Conservation (phyloP, 1,140 invertebrate species). For the Drosophila obscura region DNA sequence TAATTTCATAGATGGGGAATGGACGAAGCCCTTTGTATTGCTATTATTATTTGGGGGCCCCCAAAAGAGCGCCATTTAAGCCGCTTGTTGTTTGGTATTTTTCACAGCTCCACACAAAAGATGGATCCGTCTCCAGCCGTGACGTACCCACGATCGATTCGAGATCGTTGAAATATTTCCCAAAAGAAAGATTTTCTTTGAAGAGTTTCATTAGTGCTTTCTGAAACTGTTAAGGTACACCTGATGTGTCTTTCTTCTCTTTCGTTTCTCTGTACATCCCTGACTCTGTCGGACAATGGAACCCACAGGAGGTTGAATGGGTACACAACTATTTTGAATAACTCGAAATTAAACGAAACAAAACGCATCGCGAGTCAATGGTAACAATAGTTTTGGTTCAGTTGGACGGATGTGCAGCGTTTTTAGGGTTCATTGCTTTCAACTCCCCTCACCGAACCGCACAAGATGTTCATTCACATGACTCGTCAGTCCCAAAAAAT, state of each 20-base stretch:
- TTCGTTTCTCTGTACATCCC: conserved; percentile 10
- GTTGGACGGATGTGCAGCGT: conserved; percentile 65
- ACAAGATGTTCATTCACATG: conserved; percentile 80
- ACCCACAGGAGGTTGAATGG: conserved; percentile 59
- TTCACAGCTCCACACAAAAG: conserved; percentile 77
- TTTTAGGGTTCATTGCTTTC: conserved; percentile 76
- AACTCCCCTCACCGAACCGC: conserved; percentile 45
- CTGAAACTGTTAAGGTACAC: conserved; percentile 43
- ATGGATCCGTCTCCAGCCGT: conserved; percentile 71
- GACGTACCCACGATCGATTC: conserved; percentile 65
- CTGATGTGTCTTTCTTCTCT: conserved; percentile 54
- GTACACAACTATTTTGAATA: conserved; percentile 58
- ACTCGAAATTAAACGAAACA: conserved; percentile 39
- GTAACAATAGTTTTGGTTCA: conserved; percentile 55
- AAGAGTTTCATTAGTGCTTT: conserved; percentile 71
- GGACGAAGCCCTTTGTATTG: conserved; percentile 49
- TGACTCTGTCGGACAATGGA: conserved; percentile 44
- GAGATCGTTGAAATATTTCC: conserved; percentile 58
- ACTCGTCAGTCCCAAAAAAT: conserved; percentile 64
- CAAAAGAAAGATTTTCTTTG: conserved; percentile 58
- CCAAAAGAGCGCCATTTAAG: conserved; percentile 76
- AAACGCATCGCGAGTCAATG: conserved; percentile 40
- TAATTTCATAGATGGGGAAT: conserved; percentile 6
- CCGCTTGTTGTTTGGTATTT: conserved; percentile 73
- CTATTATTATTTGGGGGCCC: conserved; percentile 48